phyloP scores from a whole-genome alignment of 2,797 vertebrate species.

The Malacoctenus gilli region DNA sequence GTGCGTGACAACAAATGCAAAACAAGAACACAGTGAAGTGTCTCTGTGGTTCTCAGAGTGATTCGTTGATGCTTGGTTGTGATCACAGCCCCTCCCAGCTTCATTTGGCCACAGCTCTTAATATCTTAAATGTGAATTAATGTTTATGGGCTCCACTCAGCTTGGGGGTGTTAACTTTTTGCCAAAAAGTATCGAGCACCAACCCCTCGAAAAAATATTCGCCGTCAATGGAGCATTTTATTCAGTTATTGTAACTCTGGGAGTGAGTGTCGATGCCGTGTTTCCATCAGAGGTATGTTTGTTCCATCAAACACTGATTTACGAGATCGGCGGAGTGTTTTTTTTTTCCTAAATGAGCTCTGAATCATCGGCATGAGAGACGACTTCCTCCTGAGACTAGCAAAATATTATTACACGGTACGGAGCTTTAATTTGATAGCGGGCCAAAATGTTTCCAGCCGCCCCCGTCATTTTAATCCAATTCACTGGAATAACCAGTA shows the following conservation, averaged over 20 bases:
- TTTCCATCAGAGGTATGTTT: slow-evolving; percentile 68
- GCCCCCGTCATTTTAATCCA: slow-evolving; percentile 62
- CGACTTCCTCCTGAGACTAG: slow-evolving; percentile 70
- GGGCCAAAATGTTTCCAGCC: slow-evolving; percentile 74
- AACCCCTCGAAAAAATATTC: slow-evolving; percentile 43
- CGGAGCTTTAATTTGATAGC: slow-evolving; percentile 76
- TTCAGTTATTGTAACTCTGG: slow-evolving; percentile 38
- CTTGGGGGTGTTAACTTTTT: slow-evolving; percentile 39
- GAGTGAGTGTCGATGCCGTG: slow-evolving; percentile 34
- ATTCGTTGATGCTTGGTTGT: no score
- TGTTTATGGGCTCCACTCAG: slow-evolving; percentile 10
- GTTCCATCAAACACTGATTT: slow-evolving; percentile 78
- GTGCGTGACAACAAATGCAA: no score
- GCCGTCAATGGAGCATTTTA: slow-evolving; percentile 66
- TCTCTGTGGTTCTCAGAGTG: no score
- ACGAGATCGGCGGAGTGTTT: slow-evolving; percentile 58
- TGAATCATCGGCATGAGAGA: slow-evolving; percentile 74
- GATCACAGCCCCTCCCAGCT: no score
- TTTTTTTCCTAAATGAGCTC: slow-evolving; percentile 66
- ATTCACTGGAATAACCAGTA: slow-evolving; percentile 68
- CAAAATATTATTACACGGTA: slow-evolving; percentile 75
- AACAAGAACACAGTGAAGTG: no score
- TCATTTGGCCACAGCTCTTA: slow-evolving; percentile 7
- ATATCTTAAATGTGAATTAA: slow-evolving; percentile 23
- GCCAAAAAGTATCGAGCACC: slow-evolving; percentile 18